Evolutionary conservation across 2,113 vertebrate genomes (phyloP).

Genomic region (Psittacus erithacus): DNA sequence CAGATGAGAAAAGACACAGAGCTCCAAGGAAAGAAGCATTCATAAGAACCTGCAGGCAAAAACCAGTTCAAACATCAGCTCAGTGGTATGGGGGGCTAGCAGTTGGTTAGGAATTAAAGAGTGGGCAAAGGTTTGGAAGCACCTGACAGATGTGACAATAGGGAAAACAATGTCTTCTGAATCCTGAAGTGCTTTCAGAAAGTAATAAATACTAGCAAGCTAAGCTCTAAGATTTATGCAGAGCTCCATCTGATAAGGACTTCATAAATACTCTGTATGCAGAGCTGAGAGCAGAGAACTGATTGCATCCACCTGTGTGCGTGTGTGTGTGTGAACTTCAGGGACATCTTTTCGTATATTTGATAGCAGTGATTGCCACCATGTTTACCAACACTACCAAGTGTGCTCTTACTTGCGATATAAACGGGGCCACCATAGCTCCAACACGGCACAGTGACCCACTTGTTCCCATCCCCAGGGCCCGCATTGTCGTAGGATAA

Average conservation of each 20-base stretch:
- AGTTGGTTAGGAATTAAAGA: not conserved
- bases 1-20: slow-evolving; percentile 82
- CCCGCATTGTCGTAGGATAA: slow-evolving; percentile 88
- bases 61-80: not conserved
- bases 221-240: not conserved
- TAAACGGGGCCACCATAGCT: slow-evolving; percentile 94
- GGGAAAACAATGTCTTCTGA: not conserved
- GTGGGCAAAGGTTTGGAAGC: not conserved
- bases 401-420: slow-evolving; percentile 76
- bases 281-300: fast-evolving
- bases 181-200: not conserved
- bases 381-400: not conserved
- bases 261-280: not conserved
- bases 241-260: not conserved
- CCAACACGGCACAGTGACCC: slow-evolving; percentile 91
- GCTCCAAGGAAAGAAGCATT: slow-evolving; percentile 82
- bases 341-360: not conserved
- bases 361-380: not conserved
- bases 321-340: not conserved
- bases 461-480: slow-evolving; percentile 91
- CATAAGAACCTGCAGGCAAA: slow-evolving; percentile 85
- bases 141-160: too few relatives aligned
- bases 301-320: not conserved
- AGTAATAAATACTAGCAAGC: not conserved
- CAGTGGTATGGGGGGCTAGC: fast-evolving